phyloP scores from a whole-genome alignment of 2,113 vertebrate species.

The Prinia subflava region DNA sequence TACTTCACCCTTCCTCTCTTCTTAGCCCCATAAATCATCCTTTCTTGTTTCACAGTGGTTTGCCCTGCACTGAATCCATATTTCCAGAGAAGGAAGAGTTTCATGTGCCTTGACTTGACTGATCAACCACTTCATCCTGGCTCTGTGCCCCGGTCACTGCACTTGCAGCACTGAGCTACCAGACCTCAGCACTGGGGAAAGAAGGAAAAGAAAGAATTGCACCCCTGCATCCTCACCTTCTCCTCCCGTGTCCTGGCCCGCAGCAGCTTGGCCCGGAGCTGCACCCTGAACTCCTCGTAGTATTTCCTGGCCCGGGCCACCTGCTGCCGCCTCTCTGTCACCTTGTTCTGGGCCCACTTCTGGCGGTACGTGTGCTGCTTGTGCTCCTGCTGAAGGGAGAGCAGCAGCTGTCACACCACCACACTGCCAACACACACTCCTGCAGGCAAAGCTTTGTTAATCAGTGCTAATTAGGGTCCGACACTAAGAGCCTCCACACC shows the following conservation, averaged over 20 bases:
- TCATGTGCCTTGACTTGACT: neutral
- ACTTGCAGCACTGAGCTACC: neutral
- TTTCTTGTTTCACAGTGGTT: neutral
- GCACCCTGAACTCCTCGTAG: conserved; percentile 84
- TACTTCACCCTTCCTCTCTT: neutral
- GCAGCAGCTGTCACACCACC: neutral
- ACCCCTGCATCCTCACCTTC: conserved; percentile 65
- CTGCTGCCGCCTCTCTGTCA: conserved; percentile 86
- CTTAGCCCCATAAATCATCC: neutral
- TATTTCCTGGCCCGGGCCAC: conserved; percentile 84
- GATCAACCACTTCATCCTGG: neutral
- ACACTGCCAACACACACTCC: neutral
- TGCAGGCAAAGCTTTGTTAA: neutral
- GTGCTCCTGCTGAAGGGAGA: conserved; percentile 80
- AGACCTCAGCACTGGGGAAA: neutral
- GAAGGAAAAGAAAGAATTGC: neutral
- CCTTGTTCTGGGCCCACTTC: conserved; percentile 78
- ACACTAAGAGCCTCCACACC: neutral
- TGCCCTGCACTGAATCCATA: neutral
- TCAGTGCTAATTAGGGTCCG: neutral
- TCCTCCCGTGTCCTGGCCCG: conserved; percentile 87
- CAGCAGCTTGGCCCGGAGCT: conserved; percentile 85
- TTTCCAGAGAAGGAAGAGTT: neutral
- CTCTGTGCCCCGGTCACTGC: neutral
- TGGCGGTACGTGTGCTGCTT: conserved; percentile 83